These are phyloP conservation scores for Austrofundulus limnaeus DNA, from an alignment of 2,113 vertebrate species.

Conservation along the genomic window DNA sequence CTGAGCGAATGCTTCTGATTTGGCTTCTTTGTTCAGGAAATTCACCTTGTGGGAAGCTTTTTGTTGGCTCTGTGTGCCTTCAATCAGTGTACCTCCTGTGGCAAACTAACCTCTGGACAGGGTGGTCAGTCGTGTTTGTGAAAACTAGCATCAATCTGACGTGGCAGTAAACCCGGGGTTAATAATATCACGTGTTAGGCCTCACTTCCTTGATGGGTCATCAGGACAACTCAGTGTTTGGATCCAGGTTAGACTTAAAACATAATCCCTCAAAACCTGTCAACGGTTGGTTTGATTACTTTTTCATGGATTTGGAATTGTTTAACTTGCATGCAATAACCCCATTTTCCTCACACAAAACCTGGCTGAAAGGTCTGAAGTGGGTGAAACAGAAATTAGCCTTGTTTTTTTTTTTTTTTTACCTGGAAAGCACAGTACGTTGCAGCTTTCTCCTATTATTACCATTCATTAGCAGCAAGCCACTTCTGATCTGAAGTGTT, in stretches of 20 bases:
- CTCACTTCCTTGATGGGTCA: slow-evolving; percentile 27
- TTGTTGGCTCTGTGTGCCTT: slow-evolving; percentile 27
- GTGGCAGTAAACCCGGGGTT: slow-evolving; percentile 54
- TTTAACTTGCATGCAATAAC: slow-evolving; percentile 19
- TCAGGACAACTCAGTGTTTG: slow-evolving; percentile 9
- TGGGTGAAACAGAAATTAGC: background rate
- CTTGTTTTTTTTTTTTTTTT: background rate
- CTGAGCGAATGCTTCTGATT: slow-evolving; percentile 19
- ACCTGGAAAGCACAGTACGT: background rate
- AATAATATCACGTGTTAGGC: slow-evolving; percentile 52
- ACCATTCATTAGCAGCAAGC: slow-evolving; percentile 22
- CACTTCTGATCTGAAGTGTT: slow-evolving; percentile 25
- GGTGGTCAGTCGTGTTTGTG: slow-evolving; percentile 18
- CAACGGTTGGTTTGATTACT: slow-evolving; percentile 38
- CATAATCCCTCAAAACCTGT: slow-evolving; percentile 27
- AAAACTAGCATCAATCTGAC: slow-evolving; percentile 33
- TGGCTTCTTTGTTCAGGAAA: slow-evolving; percentile 29
- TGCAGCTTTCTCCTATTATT: background rate
- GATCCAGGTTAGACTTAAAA: slow-evolving; percentile 24
- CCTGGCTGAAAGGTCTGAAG: background rate
- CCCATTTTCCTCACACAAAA: slow-evolving; percentile 11
- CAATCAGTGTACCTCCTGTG: slow-evolving; percentile 47
- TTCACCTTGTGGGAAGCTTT: slow-evolving; percentile 14
- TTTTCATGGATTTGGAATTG: slow-evolving; percentile 3
- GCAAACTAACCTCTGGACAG: slow-evolving; percentile 31